phyloP scores from a whole-genome alignment of 2,888 invertebrate species.

The Ellobium chinense region DNA sequence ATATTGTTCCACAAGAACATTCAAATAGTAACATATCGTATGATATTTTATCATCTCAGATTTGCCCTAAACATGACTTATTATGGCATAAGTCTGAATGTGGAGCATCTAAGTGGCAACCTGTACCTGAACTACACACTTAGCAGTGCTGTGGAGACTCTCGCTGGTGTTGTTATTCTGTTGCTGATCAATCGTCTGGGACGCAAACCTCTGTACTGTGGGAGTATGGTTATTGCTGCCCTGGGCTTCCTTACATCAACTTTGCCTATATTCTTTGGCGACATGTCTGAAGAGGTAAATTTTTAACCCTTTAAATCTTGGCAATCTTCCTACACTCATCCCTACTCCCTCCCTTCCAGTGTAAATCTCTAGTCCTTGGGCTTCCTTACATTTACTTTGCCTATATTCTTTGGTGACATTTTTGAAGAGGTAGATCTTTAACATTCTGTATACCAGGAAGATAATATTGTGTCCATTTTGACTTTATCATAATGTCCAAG shows the following conservation, averaged over 20 bases:
- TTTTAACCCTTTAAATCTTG: too few species aligned
- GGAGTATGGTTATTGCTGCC: slow-evolving; percentile 20
- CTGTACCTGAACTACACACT: slow-evolving; percentile 16
- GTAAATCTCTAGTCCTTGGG: too few species aligned
- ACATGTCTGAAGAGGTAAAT: neutral
- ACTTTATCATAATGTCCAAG: too few species aligned
- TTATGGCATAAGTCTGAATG: slow-evolving; percentile 27
- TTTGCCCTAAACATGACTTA: slow-evolving; percentile 18
- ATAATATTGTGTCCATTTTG: too few species aligned
- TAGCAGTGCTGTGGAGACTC: slow-evolving; percentile 29
- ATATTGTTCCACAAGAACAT: too few species aligned
- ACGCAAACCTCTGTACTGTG: slow-evolving; percentile 33
- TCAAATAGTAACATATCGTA: too few species aligned
- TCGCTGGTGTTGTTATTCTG: neutral
- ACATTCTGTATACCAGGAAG: too few species aligned
- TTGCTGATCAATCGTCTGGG: slow-evolving; percentile 23
- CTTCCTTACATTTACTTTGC: too few species aligned
- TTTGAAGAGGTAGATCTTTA: too few species aligned
- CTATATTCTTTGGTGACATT: too few species aligned
- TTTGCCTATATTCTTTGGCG: slow-evolving; percentile 8
- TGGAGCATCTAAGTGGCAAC: slow-evolving; percentile 22
- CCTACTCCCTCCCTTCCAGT: too few species aligned
- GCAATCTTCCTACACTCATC: too few species aligned
- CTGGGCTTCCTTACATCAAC: neutral
- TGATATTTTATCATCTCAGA: neutral